Percentiles rank a stretch among this genome's conserved stretches.
These are phyloP conservation scores for Nasonovia ribisnigri DNA, from an alignment of 2,888 invertebrate genomes.

Conservation along the genomic window DNA sequence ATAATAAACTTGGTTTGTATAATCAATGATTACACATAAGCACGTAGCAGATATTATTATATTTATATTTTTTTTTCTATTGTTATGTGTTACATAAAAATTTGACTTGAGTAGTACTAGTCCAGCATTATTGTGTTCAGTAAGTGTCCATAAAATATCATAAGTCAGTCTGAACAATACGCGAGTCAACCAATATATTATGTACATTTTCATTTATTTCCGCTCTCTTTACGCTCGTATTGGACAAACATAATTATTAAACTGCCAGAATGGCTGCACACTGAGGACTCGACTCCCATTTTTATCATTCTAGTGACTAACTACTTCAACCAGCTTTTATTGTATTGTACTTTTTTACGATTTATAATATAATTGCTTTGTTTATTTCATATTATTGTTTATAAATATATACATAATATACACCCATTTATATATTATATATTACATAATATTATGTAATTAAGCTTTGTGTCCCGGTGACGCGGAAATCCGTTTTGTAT, in stretches of 20 bases:
- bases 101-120: slow-evolving; percentile 47
- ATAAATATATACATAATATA: neutral
- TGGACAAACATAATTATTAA: neutral
- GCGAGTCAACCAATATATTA: neutral
- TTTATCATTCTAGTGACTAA: slow-evolving; percentile 16
- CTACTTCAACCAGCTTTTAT: slow-evolving; percentile 36
- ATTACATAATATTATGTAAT: neutral
- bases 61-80: neutral
- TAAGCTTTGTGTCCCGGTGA: slow-evolving; percentile 40
- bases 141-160: neutral
- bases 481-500: slow-evolving; percentile 57
- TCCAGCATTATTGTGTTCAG: slow-evolving; percentile 42
- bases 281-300: slow-evolving; percentile 8
- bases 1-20: too few species aligned
- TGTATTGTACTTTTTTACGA: slow-evolving; percentile 15
- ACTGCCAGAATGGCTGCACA: neutral
- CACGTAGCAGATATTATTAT: slow-evolving; percentile 23
- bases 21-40: slow-evolving; percentile 1
- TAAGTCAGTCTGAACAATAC: neutral
- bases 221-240: neutral
- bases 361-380: slow-evolving; percentile 32
- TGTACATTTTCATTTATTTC: slow-evolving; percentile 13
- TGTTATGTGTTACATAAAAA: neutral
- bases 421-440: neutral
- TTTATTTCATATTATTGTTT: slow-evolving; percentile 14